A percentile compares a stretch with the other conserved stretches of the same genome.
These are phyloP conservation scores for Smittia sp. DNA, from an alignment of 2,888 invertebrate genomes.

Conservation along the genomic window DNA sequence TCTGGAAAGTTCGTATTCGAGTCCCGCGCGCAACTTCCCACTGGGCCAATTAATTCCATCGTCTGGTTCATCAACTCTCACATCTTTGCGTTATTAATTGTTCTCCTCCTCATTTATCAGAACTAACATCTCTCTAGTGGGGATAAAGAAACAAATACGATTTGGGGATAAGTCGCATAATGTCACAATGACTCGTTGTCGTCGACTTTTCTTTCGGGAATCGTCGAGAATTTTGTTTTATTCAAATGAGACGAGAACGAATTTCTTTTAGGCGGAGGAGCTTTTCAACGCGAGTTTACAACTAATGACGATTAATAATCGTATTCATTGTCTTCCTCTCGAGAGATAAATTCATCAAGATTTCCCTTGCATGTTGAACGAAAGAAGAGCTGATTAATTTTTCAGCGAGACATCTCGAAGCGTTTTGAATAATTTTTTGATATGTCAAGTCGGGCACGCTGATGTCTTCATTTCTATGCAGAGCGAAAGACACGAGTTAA, in stretches of 20 bases:
- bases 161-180: slow-evolving; percentile 20
- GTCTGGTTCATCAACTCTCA: not conserved
- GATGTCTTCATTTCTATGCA: slow-evolving; percentile 15
- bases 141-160: slow-evolving; percentile 7
- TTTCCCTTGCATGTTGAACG: not conserved
- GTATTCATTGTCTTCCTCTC: not conserved
- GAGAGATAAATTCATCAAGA: slow-evolving; percentile 21
- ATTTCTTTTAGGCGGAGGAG: not conserved
- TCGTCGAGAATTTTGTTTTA: not conserved
- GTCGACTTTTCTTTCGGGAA: not conserved
- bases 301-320: slow-evolving; percentile 23
- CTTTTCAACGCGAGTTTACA: slow-evolving; percentile 13
- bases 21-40: not conserved
- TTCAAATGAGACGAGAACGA: slow-evolving; percentile 15
- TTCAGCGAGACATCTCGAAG: not conserved
- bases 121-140: slow-evolving; percentile 27
- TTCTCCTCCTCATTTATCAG: not conserved
- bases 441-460: not conserved
- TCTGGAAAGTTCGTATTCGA: not conserved
- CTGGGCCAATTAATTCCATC: slow-evolving; percentile 10
- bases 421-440: slow-evolving; percentile 17
- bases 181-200: not conserved
- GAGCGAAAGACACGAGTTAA: slow-evolving; percentile 6
- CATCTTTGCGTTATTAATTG: slow-evolving; percentile 6
- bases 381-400: slow-evolving; percentile 12